Percentiles rank a stretch among this genome's conserved stretches.
Evolutionary conservation across 2,113 vertebrate genomes (phyloP).

Genomic region (Amphilophus citrinellus): DNA sequence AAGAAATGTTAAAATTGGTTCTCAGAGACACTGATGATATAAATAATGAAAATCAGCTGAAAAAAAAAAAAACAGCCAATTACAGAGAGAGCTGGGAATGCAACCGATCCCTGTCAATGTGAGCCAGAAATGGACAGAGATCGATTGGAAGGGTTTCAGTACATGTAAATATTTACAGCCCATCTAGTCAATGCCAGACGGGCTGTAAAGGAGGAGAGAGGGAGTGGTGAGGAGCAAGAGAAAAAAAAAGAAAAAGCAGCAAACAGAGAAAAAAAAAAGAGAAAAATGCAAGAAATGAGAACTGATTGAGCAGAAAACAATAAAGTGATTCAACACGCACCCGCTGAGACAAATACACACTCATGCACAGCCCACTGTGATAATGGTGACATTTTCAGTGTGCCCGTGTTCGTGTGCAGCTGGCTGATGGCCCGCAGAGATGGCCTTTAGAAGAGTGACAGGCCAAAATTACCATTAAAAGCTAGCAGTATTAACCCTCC

Average conservation of each 20-base stretch:
- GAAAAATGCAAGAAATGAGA: constrained; percentile 12
- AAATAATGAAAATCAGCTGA: constrained; percentile 52
- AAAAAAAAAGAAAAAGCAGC: neutral
- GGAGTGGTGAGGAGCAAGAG: constrained; percentile 9
- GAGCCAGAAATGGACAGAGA: constrained; percentile 38
- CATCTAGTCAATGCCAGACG: constrained; percentile 9
- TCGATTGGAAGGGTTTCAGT: constrained; percentile 33
- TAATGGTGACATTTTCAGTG: constrained; percentile 74
- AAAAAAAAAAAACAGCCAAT: constrained; percentile 27
- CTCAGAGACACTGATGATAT: constrained; percentile 48
- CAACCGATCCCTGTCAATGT: constrained; percentile 38
- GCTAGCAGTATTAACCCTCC: constrained; percentile 61
- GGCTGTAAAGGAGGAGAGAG: neutral
- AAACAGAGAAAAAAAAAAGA: neutral
- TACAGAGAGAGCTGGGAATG: constrained; percentile 28
- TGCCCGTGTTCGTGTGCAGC: constrained; percentile 52
- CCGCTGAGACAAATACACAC: constrained; percentile 26
- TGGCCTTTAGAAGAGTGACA: constrained; percentile 76
- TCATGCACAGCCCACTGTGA: constrained; percentile 33
- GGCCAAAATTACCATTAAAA: constrained; percentile 73
- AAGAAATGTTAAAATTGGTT: constrained; percentile 55
- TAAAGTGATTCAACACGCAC: constrained; percentile 29
- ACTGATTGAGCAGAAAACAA: constrained; percentile 28
- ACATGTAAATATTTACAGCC: constrained; percentile 64
- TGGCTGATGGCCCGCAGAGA: constrained; percentile 75